Evolutionary conservation across 2,113 vertebrate species (phyloP).

Genomic region (Suricata suricatta): DNA sequence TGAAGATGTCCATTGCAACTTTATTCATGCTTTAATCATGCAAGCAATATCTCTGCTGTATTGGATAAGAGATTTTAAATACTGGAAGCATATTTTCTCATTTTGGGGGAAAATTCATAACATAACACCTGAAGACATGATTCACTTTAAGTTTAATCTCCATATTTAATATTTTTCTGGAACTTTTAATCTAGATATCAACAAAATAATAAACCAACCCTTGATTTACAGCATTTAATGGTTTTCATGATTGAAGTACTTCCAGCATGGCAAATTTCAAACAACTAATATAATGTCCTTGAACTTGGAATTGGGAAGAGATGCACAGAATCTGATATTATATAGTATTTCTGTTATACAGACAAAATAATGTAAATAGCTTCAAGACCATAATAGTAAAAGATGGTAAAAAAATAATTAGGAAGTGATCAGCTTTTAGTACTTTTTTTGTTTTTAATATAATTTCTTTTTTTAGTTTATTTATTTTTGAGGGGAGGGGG

Average conservation of each 20-base stretch:
- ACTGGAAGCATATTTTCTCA: not conserved
- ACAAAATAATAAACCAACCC: not conserved
- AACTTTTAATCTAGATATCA: not conserved
- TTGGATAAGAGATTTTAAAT: slow-evolving; percentile 41
- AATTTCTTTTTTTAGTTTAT: too few species aligned
- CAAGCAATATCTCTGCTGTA: not conserved
- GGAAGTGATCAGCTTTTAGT: not conserved
- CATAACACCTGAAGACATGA: not conserved
- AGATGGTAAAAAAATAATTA: not conserved
- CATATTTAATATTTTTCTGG: slow-evolving; percentile 16
- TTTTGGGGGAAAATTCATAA: not conserved
- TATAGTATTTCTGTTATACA: not conserved
- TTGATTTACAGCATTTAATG: not conserved
- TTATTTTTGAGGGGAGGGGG: too few species aligned
- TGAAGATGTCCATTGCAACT: not conserved
- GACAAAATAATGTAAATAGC: not conserved
- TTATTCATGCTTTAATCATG: slow-evolving; percentile 9
- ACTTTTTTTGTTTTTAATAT: slow-evolving; percentile 15
- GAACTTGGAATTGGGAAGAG: not conserved
- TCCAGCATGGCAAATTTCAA: not conserved
- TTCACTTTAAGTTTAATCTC: slow-evolving; percentile 20
- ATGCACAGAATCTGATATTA: not conserved
- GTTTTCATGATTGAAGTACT: not conserved
- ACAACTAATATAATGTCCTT: not conserved
- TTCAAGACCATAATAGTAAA: not conserved